Evolutionary conservation across 2,113 vertebrate genomes (phyloP).

Genomic region (Ranitomeya variabilis): DNA sequence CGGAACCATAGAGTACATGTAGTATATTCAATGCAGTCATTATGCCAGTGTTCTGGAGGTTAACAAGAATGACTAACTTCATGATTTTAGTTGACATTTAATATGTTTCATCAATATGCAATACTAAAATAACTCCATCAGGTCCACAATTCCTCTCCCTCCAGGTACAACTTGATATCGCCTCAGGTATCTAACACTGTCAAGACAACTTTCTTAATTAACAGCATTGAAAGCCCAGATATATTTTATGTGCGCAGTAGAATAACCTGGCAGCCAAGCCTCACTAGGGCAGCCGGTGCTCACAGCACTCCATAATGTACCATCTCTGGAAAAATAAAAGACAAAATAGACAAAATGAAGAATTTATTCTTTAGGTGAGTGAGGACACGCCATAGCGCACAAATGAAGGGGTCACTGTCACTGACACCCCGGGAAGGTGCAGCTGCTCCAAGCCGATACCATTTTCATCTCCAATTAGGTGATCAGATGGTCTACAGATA

Average conservation of each 20-base stretch:
- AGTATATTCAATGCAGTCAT: not conserved
- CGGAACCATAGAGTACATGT: too few relatives aligned
- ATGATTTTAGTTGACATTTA: conserved; percentile 16
- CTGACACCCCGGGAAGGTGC: not conserved
- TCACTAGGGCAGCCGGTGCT: not conserved
- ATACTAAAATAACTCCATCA: conserved; percentile 34
- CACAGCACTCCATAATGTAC: not conserved
- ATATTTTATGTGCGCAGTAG: not conserved
- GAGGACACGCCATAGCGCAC: not conserved
- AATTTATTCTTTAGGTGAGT: not conserved
- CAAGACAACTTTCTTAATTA: conserved; percentile 39
- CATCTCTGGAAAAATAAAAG: not conserved
- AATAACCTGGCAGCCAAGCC: not conserved
- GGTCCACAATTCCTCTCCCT: not conserved
- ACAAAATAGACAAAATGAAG: not conserved
- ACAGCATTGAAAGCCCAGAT: conserved; percentile 1
- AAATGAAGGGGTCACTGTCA: not conserved
- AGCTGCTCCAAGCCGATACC: not conserved
- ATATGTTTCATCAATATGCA: conserved; percentile 36
- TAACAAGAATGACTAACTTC: conserved; percentile 4
- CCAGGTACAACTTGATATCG: conserved; percentile 33
- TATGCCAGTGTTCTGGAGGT: not conserved
- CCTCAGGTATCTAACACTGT: conserved; percentile 12
- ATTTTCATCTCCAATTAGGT: conserved; percentile 21
- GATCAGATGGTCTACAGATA: conserved; percentile 13